A percentile compares a stretch with the other conserved stretches of the same genome.
Conservation (phyloP, 2,888 invertebrate species). For the Gasteruption jaculator region DNA sequence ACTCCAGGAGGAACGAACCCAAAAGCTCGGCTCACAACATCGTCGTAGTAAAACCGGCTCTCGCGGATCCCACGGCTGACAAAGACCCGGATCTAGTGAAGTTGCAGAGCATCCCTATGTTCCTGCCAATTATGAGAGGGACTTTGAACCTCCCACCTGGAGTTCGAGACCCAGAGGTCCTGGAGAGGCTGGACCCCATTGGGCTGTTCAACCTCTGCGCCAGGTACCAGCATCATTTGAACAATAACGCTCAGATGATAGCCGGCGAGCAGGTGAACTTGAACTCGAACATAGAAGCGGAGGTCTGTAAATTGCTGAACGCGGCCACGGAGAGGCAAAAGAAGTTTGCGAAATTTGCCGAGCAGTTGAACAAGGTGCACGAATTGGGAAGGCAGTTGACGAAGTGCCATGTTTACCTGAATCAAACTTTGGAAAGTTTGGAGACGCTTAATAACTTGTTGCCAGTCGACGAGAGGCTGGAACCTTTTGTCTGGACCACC, state of each 20-base stretch:
- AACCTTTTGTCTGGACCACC: conserved; percentile 88
- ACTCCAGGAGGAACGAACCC: conserved; percentile 46
- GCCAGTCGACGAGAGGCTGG: conserved; percentile 76
- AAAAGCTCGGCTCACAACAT: too few species aligned
- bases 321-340: conserved; percentile 77
- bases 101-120: conserved; percentile 81
- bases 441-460: conserved; percentile 80
- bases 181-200: conserved; percentile 70
- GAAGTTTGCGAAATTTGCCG: conserved; percentile 78
- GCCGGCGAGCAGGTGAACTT: conserved; percentile 75
- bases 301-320: conserved; percentile 66
- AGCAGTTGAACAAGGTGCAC: conserved; percentile 76
- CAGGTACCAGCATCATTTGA: conserved; percentile 80
- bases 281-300: conserved; percentile 70
- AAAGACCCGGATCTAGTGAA: conserved; percentile 72
- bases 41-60: conserved; percentile 71
- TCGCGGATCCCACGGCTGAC: conserved; percentile 59
- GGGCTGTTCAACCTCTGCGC: conserved; percentile 71
- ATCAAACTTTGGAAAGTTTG: conserved; percentile 80
- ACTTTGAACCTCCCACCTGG: conserved; percentile 77
- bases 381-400: conserved; percentile 80
- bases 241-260: conserved; percentile 76
- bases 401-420: conserved; percentile 75
- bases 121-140: conserved; percentile 88
- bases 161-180: conserved; percentile 79